These are phyloP conservation scores for Enteromius thamalakanensis DNA, from an alignment of 2,797 vertebrate species.

Conservation along the genomic window DNA sequence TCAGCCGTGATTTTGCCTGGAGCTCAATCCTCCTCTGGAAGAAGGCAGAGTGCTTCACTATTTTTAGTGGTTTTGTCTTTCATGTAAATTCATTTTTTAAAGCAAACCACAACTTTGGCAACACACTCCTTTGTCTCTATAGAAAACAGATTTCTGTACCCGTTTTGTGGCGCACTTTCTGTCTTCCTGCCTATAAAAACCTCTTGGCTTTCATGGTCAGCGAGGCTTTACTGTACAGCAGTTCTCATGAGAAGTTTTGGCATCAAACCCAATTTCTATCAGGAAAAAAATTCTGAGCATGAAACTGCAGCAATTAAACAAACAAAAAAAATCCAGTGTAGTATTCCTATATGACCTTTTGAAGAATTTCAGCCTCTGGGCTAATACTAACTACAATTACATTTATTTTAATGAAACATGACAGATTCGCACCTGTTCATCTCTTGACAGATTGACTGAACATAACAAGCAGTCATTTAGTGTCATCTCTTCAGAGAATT, in stretches of 20 bases:
- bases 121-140: slow-evolving; percentile 40
- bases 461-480: not conserved
- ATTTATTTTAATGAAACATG: not conserved
- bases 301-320: slow-evolving; percentile 21
- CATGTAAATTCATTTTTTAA: slow-evolving; percentile 32
- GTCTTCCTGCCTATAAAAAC: slow-evolving; percentile 41
- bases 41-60: not conserved
- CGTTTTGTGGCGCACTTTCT: slow-evolving; percentile 45
- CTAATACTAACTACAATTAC: not conserved
- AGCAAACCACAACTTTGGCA: slow-evolving; percentile 51
- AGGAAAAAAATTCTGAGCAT: slow-evolving; percentile 25
- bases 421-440: not conserved
- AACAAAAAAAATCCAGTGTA: not conserved
- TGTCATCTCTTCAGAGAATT: not conserved
- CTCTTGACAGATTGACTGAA: slow-evolving; percentile 12
- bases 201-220: slow-evolving; percentile 53
- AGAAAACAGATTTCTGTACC: slow-evolving; percentile 58
- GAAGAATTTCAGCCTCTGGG: not conserved
- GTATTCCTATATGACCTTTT: slow-evolving; percentile 14
- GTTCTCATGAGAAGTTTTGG: slow-evolving; percentile 52
- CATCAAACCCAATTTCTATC: slow-evolving; percentile 24
- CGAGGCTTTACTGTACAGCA: slow-evolving; percentile 47
- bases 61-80: slow-evolving; percentile 35
- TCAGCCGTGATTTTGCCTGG: slow-evolving; percentile 5
- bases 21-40: slow-evolving; percentile 12